These are phyloP conservation scores for Chlorospingus semifuscus DNA, from an alignment of 2,797 vertebrate genomes.

Conservation along the genomic window DNA sequence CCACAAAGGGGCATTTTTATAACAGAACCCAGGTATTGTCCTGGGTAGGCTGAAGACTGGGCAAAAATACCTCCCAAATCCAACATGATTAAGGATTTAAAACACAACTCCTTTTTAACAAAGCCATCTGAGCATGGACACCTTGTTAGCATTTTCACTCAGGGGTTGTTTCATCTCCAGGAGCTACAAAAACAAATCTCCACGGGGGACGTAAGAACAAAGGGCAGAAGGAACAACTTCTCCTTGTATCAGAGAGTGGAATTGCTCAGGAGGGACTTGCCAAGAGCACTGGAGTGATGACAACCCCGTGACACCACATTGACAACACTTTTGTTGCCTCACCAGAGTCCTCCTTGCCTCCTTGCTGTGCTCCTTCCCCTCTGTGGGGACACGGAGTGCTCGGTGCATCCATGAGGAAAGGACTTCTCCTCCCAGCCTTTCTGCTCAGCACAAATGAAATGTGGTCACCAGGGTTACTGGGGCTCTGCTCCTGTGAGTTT, in stretches of 20 bases:
- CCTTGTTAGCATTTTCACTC: background rate
- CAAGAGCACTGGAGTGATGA: background rate
- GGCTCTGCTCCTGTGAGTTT: background rate
- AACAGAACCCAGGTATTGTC: background rate
- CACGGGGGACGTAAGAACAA: accelerated
- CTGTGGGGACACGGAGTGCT: background rate
- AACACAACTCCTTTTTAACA: background rate
- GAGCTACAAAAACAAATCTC: background rate
- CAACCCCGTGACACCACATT: background rate
- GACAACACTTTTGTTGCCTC: background rate
- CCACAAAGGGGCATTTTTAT: background rate
- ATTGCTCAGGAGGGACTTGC: background rate
- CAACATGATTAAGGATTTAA: background rate
- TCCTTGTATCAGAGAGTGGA: accelerated
- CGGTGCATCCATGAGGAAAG: background rate
- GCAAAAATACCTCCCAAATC: background rate
- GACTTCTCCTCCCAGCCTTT: background rate
- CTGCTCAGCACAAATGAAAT: background rate
- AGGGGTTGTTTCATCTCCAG: background rate
- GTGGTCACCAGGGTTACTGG: background rate
- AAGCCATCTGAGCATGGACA: background rate
- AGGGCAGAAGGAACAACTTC: background rate
- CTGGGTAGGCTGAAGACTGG: background rate
- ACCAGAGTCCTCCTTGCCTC: background rate
- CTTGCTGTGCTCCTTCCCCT: background rate